Evolutionary conservation across 2,888 invertebrate genomes (phyloP).

Genomic region (Apamea anceps): DNA sequence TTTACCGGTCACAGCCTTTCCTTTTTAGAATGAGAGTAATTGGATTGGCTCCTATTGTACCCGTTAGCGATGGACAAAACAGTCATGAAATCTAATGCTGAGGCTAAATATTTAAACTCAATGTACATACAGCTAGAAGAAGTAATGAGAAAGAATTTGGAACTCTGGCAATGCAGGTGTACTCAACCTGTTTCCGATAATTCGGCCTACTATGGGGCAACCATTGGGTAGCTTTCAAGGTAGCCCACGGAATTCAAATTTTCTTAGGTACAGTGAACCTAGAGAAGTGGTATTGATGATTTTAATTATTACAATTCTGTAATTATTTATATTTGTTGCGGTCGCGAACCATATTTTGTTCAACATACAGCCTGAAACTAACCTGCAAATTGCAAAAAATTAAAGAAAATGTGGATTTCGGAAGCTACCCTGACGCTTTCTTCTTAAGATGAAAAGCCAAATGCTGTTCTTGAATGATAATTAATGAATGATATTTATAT

Average conservation of each 20-base stretch:
- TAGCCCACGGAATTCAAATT: neutral
- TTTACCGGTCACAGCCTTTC: constrained; percentile 30
- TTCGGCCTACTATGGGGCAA: neutral
- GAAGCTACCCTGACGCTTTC: too few relatives aligned
- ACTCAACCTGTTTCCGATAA: neutral
- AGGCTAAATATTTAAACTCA: constrained; percentile 6
- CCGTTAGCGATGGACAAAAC: neutral
- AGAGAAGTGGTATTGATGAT: too few relatives aligned
- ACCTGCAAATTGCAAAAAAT: too few relatives aligned
- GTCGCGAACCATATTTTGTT: too few relatives aligned
- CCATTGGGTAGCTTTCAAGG: neutral
- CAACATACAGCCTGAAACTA: too few relatives aligned
- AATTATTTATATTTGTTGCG: too few relatives aligned
- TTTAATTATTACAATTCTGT: too few relatives aligned
- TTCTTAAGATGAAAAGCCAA: too few relatives aligned
- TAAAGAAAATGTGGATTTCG: too few relatives aligned
- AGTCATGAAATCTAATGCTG: neutral
- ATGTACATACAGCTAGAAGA: neutral
- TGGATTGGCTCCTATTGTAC: constrained; percentile 38
- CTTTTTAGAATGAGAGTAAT: constrained; percentile 5
- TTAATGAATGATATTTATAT: neutral
- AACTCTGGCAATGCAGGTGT: neutral
- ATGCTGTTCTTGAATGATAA: too few relatives aligned
- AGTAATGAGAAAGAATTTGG: neutral
- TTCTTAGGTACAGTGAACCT: too few relatives aligned